Conservation (phyloP, 92 coral and sea anemone genomes). For the Blastomussa wellsi region DNA sequence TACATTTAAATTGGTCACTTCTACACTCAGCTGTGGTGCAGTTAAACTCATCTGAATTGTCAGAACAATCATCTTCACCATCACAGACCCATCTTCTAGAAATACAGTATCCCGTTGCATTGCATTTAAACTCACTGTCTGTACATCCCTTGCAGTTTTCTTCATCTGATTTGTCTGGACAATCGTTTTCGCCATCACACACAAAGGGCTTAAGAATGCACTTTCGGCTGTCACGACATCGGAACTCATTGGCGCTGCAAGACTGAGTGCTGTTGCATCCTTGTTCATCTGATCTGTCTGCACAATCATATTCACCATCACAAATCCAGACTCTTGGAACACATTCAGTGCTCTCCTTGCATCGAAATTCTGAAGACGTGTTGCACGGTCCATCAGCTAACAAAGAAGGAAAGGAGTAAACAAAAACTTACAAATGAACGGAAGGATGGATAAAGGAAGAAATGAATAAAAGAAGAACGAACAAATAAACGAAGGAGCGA, state of each 20-base stretch:
- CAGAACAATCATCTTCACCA: not conserved
- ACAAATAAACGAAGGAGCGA: no score
- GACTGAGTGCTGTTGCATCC: slow-evolving; percentile 13
- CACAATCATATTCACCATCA: slow-evolving; percentile 47
- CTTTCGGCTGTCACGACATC: not conserved
- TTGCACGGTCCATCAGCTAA: not conserved
- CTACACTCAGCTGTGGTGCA: not conserved
- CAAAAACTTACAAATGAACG: no score
- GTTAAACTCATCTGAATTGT: not conserved
- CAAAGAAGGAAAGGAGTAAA: no score
- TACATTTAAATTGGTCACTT: not conserved
- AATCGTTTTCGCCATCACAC: slow-evolving; percentile 54
- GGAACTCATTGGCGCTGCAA: not conserved
- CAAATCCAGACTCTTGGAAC: slow-evolving; percentile 32
- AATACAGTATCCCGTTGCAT: not conserved
- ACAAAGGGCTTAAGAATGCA: slow-evolving; percentile 34
- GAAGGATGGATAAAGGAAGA: not conserved
- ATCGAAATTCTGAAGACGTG: not conserved
- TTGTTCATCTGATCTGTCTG: slow-evolving; percentile 48
- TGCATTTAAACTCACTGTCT: slow-evolving; percentile 17
- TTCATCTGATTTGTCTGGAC: slow-evolving; percentile 54
- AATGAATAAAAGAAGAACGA: no score
- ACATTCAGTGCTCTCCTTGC: not conserved
- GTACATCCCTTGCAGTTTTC: slow-evolving; percentile 26
- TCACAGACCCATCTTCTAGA: not conserved